Base-by-base conservation (phyloP, 1,140 invertebrate species). In the Palaemon carinicauda region DNA sequence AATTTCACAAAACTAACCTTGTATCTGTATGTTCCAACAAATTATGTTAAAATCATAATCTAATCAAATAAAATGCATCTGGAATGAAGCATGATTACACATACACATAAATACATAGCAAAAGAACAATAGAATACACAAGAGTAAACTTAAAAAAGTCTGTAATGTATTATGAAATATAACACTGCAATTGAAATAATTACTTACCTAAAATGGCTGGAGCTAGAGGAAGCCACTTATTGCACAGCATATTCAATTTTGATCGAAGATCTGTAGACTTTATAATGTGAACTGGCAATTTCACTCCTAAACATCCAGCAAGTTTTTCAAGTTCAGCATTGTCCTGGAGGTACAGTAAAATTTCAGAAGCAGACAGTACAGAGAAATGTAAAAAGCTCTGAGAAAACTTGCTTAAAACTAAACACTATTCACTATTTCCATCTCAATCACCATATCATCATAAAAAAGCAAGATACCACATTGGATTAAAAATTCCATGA, bases 211-310 rank as follows among this genome's bases (percentile, higher is more conserved):
- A 91, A 17, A 98, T 94, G 53, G 95, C 94, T 73, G 92, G 91
- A 17, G 97, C 95, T 50, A 99, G 91, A 31, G 97, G 97, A 21
- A 98, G 92, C 98, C 98, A 99, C 89, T 97, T 95, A 29, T 94
- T 94, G 90, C 95, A 95, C 27, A 99, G 94, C 0, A 95, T 94
- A 91, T 96, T 95, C 0, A 98, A 91, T 90, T 96, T 95, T 3
- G 94, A 92, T 92, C 95, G 95, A 0, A 93, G 90, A 92, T 99
- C 97, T 17, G 94, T 95, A 82, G 96, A 94, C 84, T 94, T 94
- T 78, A 97, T 91, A 92, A 98, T 97, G 89, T 96, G 92, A 0
- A 94, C 92, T 0, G 94, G 93, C 79, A 98, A 92, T 91, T 95
- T 96, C 9, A 99, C 94, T 77, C 95, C 94, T 65, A 99, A 92